Evolutionary conservation across 2,888 invertebrate genomes (phyloP).

Genomic region (Altica lythri): DNA sequence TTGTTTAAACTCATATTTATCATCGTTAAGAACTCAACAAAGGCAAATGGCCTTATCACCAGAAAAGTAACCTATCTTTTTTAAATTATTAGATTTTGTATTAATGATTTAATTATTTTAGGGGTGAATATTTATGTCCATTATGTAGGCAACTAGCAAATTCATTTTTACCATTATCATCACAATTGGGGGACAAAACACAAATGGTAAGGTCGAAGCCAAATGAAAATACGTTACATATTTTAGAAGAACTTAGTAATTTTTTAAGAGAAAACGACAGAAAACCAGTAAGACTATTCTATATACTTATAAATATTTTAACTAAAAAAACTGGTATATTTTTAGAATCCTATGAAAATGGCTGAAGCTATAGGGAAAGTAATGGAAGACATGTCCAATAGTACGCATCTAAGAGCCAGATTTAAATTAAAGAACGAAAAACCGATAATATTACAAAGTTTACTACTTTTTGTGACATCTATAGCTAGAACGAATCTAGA

Average conservation of each 20-base stretch:
- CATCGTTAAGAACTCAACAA: slow-evolving; percentile 79
- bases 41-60: slow-evolving; percentile 73
- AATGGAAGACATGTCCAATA: slow-evolving; percentile 93
- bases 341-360: slow-evolving; percentile 70
- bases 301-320: background rate
- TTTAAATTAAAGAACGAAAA: slow-evolving; percentile 71
- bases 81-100: too few relatives aligned
- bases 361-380: slow-evolving; percentile 89
- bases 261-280: slow-evolving; percentile 71
- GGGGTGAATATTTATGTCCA: slow-evolving; percentile 93
- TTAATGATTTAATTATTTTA: too few relatives aligned
- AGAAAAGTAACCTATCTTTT: slow-evolving; percentile 70
- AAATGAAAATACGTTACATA: slow-evolving; percentile 57
- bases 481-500: slow-evolving; percentile 91
- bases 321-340: slow-evolving; percentile 9
- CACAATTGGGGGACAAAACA: slow-evolving; percentile 69
- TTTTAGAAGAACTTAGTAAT: slow-evolving; percentile 60
- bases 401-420: slow-evolving; percentile 81
- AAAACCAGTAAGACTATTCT: slow-evolving; percentile 64
- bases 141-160: slow-evolving; percentile 91
- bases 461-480: slow-evolving; percentile 88
- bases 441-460: slow-evolving; percentile 67
- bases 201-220: slow-evolving; percentile 67
- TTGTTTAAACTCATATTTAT: slow-evolving; percentile 90
- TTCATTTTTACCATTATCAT: slow-evolving; percentile 84